Evolutionary conservation across 2,888 invertebrate genomes (phyloP).

Genomic region (Stomorhina lunata): DNA sequence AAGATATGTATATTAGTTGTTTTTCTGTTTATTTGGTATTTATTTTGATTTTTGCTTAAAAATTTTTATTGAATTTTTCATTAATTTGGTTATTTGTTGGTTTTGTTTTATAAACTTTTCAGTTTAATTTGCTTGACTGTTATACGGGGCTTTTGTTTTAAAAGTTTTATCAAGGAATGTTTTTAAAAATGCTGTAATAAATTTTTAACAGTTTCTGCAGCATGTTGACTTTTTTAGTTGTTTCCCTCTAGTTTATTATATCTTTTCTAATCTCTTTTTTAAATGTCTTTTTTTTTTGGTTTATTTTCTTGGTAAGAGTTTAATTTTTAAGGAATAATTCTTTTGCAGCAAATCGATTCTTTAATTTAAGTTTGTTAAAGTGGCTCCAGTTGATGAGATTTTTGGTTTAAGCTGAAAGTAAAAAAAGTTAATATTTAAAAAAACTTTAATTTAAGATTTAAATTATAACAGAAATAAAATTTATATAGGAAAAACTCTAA

Average conservation of each 20-base stretch:
- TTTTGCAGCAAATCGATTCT: conserved; percentile 46
- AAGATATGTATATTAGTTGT: conserved; percentile 59
- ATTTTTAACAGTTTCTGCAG: conserved; percentile 51
- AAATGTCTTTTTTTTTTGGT: conserved; percentile 39
- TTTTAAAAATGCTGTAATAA: conserved; percentile 61
- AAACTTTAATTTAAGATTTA: no score
- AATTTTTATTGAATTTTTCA: conserved; percentile 4
- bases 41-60: not conserved
- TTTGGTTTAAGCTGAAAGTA: conserved; percentile 46
- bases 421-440: no score
- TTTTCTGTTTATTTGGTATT: conserved; percentile 14
- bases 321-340: conserved; percentile 22
- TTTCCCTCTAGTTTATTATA: not conserved
- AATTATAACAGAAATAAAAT: no score
- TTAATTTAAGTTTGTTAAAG: conserved; percentile 12
- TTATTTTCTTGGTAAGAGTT: conserved; percentile 1
- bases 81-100: conserved; percentile 24
- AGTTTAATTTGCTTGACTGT: not conserved
- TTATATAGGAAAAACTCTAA: no score
- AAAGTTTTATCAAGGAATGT: conserved; percentile 60
- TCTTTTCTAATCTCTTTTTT: not conserved
- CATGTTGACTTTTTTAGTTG: conserved; percentile 48
- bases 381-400: conserved; percentile 1
- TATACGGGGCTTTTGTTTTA: not conserved
- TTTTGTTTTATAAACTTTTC: not conserved